Evolutionary conservation across 2,888 invertebrate genomes (phyloP), one percentile per base, ranked within the genome.

Genomic region (Adela reaumurella): DNA sequence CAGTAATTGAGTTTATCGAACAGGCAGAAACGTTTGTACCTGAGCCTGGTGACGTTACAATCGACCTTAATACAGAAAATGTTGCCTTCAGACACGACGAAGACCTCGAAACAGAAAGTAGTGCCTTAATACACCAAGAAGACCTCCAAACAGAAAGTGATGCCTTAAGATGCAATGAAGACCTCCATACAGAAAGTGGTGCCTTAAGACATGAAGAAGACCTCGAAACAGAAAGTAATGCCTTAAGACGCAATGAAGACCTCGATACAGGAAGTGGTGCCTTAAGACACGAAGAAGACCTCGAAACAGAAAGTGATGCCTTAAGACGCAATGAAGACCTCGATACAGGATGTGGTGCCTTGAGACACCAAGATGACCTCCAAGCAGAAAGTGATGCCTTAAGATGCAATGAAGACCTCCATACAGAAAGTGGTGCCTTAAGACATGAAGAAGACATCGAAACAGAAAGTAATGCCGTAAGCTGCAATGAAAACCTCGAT

Each of bases 241-340:
- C 24, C 24, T 24, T 24, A 24, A 24, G 24, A 24, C 24, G 24
- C 24, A 42, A 16, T 42, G 16, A 16, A 17, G 17, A 42, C 43
- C 43, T 42, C 17, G 43, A 42, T 42, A 42, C 17, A 42, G 43
- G 43, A 42, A 42, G 43, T 42, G 43, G 17, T 42, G 43, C 43
- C 43, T 42, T 42, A 42, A 42, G 43, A 42, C 43, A 42, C 43
- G 17, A 42, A 42, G 43, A 42, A 42, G 43, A 42, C 17, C 4
- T 42, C 16, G 43, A 42, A 42, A 24, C 24, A 24, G 24, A 24
- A 24, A 24, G 24, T 24, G 24, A 24, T 24, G 24, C 24, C 24
- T 24, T 24, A 24, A 24, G 43, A 42, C 17, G 11, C 43, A 16
- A 42, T 17, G 43, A 42, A 42, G 43, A 42, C 43, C 4, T 42